Base-by-base conservation (phyloP, 2,113 vertebrate genomes). In the Plecturocebus donacophilus region DNA sequence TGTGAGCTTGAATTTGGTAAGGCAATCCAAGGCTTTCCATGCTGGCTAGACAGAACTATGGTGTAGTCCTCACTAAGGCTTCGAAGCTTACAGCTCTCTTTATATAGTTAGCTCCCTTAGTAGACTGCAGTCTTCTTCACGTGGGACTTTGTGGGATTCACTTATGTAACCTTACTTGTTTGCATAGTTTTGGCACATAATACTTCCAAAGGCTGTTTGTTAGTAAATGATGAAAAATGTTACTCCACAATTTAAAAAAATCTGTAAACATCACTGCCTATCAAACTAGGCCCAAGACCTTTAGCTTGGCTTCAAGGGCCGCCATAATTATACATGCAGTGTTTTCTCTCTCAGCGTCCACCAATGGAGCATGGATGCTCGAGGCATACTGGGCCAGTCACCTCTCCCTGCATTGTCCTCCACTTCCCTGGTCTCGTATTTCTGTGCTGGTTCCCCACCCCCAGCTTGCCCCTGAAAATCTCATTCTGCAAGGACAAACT, bases 301-400 rank as follows among this genome's bases (percentile, higher is more conserved):
- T 49, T 9, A 52, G 27, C 30, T 30, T 30, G 42, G 21, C 40
- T 2, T 47, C 17, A 16, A 52, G 61, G 42, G 10, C 32, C 16
- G 45, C 76, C 30, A 35, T 32, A 52, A 80, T 45, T 17, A 42
- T 8, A 27, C 27, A 73, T 2, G 12, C 40, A n/a, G 52, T 54
- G 49, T 80, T 79, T 54, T 47, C 71, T 79, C 30, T 23, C 8
- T 5, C 1, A 30, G 12, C 20, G 20, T 66, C n/a, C 11, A 52
- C 38, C 56, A 14, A 0, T 4, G 14, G 14, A 11, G 27, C 75
- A n/a, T 87, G 10, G 6, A 2, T 13, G 47, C 42, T 52, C 16
- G 35, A 23, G 25, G 11, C 3, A 0, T 20, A 0, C 12, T 14
- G 2, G 10, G 47, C 56, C 5, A 3, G 4, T 21, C 40, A 0